Evolutionary conservation across 2,113 vertebrate genomes (phyloP).

Genomic region (Phalacrocorax carbo): DNA sequence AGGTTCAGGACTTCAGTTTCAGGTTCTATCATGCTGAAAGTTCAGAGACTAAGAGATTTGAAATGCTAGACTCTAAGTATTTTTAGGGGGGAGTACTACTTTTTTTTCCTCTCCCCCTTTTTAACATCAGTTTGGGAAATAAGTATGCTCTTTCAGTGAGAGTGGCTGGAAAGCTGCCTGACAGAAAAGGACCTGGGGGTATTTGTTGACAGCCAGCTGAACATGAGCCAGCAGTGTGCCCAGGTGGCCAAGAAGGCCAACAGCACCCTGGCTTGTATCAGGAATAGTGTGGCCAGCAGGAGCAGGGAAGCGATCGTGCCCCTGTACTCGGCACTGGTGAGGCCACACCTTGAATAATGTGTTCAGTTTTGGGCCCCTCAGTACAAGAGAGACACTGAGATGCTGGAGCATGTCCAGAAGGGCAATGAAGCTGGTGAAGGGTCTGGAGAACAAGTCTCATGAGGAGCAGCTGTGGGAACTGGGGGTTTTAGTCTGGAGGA

Average conservation of each 20-base stretch:
- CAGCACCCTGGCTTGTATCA: neutral
- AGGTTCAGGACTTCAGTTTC: neutral
- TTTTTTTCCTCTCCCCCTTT: too few relatives aligned
- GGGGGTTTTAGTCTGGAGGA: neutral
- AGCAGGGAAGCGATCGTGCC: accelerated
- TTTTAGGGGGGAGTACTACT: neutral
- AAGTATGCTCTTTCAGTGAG: neutral
- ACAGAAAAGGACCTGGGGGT: accelerated
- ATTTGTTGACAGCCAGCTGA: accelerated
- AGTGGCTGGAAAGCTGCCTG: neutral
- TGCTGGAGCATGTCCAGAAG: neutral
- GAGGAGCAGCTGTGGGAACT: neutral
- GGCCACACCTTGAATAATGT: neutral
- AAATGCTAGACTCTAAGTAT: neutral
- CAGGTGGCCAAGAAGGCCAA: neutral
- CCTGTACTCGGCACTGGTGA: neutral
- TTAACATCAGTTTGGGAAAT: neutral
- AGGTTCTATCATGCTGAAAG: neutral
- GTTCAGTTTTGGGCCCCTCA: neutral
- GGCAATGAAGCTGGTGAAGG: neutral
- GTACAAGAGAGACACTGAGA: neutral
- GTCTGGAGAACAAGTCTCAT: neutral
- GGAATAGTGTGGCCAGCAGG: neutral
- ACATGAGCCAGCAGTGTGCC: neutral
- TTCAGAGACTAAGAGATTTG: neutral